A percentile compares a stretch with the other conserved stretches of the same genome.
phyloP scores from a whole-genome alignment of 2,888 invertebrate genomes.

The Cataglyphis livida region DNA sequence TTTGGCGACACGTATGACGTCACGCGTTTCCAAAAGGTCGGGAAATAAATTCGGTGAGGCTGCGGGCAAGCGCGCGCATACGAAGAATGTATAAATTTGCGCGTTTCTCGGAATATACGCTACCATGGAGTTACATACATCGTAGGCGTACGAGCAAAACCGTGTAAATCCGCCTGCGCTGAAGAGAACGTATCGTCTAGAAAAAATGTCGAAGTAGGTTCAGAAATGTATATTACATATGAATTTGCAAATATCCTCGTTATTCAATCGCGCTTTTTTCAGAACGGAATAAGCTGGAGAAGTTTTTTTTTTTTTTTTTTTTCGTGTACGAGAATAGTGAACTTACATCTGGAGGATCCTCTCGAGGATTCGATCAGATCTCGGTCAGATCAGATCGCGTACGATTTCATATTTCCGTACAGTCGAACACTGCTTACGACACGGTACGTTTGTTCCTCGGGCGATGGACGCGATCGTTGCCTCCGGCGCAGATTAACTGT shows the following conservation, averaged over 20 bases:
- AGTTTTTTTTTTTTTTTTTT: not conserved
- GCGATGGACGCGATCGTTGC: constrained; percentile 41
- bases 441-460: constrained; percentile 43
- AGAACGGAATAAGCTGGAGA: not conserved
- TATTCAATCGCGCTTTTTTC: not conserved
- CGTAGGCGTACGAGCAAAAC: not conserved
- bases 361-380: not conserved
- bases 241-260: not conserved
- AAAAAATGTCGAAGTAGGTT: not conserved
- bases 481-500: constrained; percentile 46
- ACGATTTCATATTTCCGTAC: constrained; percentile 13
- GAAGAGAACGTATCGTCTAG: not conserved
- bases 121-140: not conserved
- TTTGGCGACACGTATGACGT: constrained; percentile 2
- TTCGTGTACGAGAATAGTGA: not conserved
- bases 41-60: constrained; percentile 15
- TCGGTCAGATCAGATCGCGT: constrained; percentile 1
- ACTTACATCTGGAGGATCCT: not conserved
- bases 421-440: not conserved
- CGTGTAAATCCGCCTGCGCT: not conserved
- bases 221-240: not conserved
- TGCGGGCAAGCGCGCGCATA: not conserved
- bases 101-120: constrained; percentile 5
- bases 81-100: constrained; percentile 33
- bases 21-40: constrained; percentile 4